Base-by-base conservation (phyloP, 2,888 invertebrate genomes). In the Ormyrus thymus region DNA sequence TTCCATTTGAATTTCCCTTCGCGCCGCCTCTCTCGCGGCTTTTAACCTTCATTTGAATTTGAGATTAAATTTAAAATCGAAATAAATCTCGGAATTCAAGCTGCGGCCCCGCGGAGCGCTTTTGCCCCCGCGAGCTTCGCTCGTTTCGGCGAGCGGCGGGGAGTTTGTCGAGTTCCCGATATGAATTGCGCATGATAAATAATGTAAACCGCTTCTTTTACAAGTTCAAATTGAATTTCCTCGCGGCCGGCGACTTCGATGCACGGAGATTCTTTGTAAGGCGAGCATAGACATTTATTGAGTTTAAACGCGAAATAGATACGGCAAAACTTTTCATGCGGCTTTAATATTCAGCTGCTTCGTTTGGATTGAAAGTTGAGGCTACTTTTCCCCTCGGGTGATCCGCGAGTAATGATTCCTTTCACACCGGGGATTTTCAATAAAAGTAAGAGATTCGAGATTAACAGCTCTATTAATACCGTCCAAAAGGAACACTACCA, bases 11-110 rank as follows among this genome's bases (percentile, higher is more conserved):
- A 80, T 77, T 80, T 74, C 70, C 46, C 65, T 9, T 9, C 45
- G n/a, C 29, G 29, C 29, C 29, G 29, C 29, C 29, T 29, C 29
- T n/a, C 15, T n/a, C 64, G 29, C 11, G 61, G n/a, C 73, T 76
- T 78, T 80, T 76, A 74, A 65, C 59, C 76, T 80, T 66, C 73
- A 81, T 81, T 81, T 78, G 78, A 81, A 81, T 81, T 81, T 78
- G 78, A 72, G 78, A 81, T 76, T 71, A 71, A 79, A 76, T 76
- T 75, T 72, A 72, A 75, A 69, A 79, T 76, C 79, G 72, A 79
- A 79, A 79, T 76, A 62, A 72, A 79, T 79, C 72, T 65, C 13
- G 10, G 65, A 64, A 70, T 74, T 74, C 50, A 50, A 66, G 51
- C 4, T 29, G 29, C 29, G 13, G n/a, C n/a, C n/a, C 13, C 56